Conservation (phyloP, 2,797 vertebrate genomes). For the Anguilla pacifica region DNA sequence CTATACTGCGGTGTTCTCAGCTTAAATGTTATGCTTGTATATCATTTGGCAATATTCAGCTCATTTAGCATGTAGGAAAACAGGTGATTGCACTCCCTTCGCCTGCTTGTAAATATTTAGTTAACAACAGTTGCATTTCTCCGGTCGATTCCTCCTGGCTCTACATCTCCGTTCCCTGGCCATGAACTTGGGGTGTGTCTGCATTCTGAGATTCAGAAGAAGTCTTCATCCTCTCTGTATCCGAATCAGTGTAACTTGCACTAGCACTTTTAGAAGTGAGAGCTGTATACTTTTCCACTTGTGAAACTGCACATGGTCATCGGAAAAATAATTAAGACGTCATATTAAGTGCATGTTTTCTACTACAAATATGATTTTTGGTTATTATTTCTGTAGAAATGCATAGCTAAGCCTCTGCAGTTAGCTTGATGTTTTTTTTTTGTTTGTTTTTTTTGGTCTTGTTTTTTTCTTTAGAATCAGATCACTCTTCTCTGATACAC, state of each 20-base stretch:
- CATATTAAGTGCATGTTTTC: neutral
- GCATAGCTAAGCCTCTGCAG: neutral
- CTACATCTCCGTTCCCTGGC: neutral
- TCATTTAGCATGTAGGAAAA: constrained; percentile 5
- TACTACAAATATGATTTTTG: neutral
- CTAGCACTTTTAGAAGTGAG: neutral
- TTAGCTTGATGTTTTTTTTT: neutral
- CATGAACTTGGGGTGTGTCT: neutral
- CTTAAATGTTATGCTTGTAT: constrained; percentile 2
- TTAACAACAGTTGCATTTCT: constrained; percentile 16
- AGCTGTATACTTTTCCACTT: neutral
- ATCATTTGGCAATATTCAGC: neutral
- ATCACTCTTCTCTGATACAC: neutral
- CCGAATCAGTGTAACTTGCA: neutral
- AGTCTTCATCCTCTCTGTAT: neutral
- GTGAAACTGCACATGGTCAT: neutral
- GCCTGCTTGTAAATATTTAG: constrained; percentile 12
- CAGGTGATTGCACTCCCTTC: constrained; percentile 14
- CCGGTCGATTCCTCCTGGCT: constrained; percentile 11
- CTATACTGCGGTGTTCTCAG: neutral
- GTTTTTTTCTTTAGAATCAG: neutral
- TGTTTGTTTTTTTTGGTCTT: neutral
- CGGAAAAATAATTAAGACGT: neutral
- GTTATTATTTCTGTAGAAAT: neutral
- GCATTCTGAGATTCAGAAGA: neutral